Evolutionary conservation across 2,113 vertebrate genomes (phyloP).

Genomic region (Limnothrissa miodon): DNA sequence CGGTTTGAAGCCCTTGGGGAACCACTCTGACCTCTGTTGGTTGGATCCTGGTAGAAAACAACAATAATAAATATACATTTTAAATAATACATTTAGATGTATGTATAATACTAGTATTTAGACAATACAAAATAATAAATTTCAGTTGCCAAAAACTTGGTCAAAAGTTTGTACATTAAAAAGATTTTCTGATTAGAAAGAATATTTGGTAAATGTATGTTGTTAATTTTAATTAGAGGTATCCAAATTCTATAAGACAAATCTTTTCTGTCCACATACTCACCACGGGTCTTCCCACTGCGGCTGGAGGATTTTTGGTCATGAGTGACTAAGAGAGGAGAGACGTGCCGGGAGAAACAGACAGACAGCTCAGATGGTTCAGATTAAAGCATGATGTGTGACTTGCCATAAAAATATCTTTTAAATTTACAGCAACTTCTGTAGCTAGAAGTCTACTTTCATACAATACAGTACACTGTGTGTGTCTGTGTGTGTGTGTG

Average conservation of each 20-base stretch:
- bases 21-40: constrained; percentile 77
- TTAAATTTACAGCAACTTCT: background rate
- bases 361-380: background rate
- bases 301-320: constrained; percentile 76
- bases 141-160: no score
- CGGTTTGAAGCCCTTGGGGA: constrained; percentile 80
- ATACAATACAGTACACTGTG: background rate
- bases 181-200: no score
- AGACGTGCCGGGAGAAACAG: background rate
- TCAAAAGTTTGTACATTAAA: no score
- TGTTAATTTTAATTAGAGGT: no score
- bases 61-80: no score
- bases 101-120: no score
- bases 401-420: constrained; percentile 25
- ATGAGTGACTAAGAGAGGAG: constrained; percentile 70
- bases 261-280: constrained; percentile 56
- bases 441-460: no score
- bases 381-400: background rate
- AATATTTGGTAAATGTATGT: no score
- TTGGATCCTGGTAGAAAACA: constrained; percentile 66
- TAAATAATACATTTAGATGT: no score
- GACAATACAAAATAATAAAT: no score
- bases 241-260: background rate
- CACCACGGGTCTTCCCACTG: constrained; percentile 80
- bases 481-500: background rate